phyloP scores from a whole-genome alignment of 2,113 vertebrate genomes.

The Equus przewalskii region DNA sequence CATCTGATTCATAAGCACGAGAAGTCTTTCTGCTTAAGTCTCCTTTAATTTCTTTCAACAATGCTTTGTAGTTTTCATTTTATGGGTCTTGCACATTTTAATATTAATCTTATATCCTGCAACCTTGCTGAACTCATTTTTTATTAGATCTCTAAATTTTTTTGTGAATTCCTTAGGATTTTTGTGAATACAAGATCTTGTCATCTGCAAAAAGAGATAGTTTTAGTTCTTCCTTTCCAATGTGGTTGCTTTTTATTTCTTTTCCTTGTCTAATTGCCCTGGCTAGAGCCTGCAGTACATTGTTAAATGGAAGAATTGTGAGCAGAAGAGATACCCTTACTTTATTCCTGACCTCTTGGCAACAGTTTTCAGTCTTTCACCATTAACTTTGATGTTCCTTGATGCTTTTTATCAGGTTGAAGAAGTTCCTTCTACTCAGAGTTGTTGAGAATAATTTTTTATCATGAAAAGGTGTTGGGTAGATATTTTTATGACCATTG shows the following conservation, averaged over 20 bases:
- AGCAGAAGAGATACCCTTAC: not conserved
- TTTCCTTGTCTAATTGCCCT: not conserved
- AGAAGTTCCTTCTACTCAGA: conserved; percentile 10
- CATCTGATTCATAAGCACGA: not conserved
- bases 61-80: not conserved
- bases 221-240: conserved; percentile 28
- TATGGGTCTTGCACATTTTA: not conserved
- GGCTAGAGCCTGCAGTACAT: not conserved
- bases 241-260: not conserved
- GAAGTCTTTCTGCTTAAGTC: not conserved
- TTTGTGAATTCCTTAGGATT: not conserved
- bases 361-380: not conserved
- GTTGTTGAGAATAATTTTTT: conserved; percentile 45
- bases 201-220: not conserved
- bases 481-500: conserved; percentile 54
- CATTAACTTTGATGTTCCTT: not conserved
- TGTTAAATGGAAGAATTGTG: not conserved
- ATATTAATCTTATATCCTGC: not conserved
- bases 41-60: conserved; percentile 33
- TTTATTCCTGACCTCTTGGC: not conserved
- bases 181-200: not conserved
- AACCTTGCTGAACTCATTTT: not conserved
- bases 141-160: not conserved
- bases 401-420: not conserved
- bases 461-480: conserved; percentile 9